Evolutionary conservation across 2,113 vertebrate genomes (phyloP), one percentile per base, ranked within the genome.

Genomic region (Meles meles): DNA sequence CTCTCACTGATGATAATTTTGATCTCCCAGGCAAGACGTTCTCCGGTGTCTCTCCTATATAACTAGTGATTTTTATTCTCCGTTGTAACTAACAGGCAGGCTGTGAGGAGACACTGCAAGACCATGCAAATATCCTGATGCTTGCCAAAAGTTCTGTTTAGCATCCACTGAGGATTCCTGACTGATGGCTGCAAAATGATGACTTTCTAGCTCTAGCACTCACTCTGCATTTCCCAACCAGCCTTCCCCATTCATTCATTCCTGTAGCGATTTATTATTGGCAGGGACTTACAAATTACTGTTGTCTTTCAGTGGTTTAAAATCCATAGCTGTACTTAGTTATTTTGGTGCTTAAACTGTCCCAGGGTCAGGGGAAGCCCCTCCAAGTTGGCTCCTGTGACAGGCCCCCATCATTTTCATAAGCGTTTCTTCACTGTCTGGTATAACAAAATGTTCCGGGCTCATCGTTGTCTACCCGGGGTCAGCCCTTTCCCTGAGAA

Each of bases 101-200:
- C 72, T 79, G 27, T 89, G 61, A 52, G 31, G 82, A 95, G 55
- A 95, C 18, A 83, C 9, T 79, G 83, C 42, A 89, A 89, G 52
- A 37, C 39, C 44, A 92, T 34, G 31, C 7, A 86, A 88, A 94
- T 34, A 90, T 14, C 61, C 42, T 15, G 31, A 89, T 65, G 93
- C 65, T 85, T 12, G 91, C 42, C 25, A 47, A 96, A 88, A 90
- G 49, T 15, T 89, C 49, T 93, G 25, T 76, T 88, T 85, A 63
- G 74, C 12, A 79, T 79, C 52, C 21, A 85, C 1, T 42, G 77
- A 88, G 20, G 49, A 85, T 6, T 90, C 55, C 34, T 72, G 12
- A 59, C 57, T 88, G 88, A 25, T 31, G 25, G 39, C 7, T 79
- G 7, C 39, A 72, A 52, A 82, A 59, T 59, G 61, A 42, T 52